Conservation (phyloP, 2,113 vertebrate species). For the Chelonoidis abingdonii region DNA sequence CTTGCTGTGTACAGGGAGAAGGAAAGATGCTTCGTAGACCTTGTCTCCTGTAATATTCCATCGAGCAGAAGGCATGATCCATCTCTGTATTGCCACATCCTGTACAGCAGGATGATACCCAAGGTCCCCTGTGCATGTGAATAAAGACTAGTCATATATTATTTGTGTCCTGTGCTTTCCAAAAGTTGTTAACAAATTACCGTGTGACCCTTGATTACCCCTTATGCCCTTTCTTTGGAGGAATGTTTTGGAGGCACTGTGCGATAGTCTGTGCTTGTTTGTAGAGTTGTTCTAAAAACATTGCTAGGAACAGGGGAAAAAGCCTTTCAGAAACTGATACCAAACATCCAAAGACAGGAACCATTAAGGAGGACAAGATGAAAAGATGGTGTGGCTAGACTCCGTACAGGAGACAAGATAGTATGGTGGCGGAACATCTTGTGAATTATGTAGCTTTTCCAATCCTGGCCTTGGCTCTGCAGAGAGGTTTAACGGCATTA, state of each 20-base stretch:
- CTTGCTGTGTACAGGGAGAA: accelerated
- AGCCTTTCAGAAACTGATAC: accelerated
- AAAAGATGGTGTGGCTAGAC: neutral
- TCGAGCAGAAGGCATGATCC: accelerated
- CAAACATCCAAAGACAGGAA: neutral
- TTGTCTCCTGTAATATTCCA: neutral
- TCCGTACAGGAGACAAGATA: neutral
- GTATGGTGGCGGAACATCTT: slow-evolving; percentile 32
- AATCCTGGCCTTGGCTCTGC: slow-evolving; percentile 23
- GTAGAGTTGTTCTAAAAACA: neutral
- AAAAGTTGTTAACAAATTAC: neutral
- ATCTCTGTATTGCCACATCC: accelerated
- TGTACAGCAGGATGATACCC: neutral
- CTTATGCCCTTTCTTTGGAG: neutral
- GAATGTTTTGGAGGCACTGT: neutral
- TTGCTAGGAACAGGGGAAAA: neutral
- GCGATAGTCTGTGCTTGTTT: neutral
- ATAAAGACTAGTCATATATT: accelerated
- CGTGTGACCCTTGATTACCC: neutral
- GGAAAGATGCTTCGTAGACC: neutral
- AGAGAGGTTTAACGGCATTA: slow-evolving; percentile 48
- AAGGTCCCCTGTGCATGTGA: accelerated
- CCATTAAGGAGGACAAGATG: accelerated
- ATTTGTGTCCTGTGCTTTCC: accelerated
- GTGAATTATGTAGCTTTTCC: slow-evolving; percentile 45